Percentiles rank a stretch among this genome's conserved stretches.
phyloP scores from a whole-genome alignment of 2,113 vertebrate species.

The Neolamprologus ventralis region DNA sequence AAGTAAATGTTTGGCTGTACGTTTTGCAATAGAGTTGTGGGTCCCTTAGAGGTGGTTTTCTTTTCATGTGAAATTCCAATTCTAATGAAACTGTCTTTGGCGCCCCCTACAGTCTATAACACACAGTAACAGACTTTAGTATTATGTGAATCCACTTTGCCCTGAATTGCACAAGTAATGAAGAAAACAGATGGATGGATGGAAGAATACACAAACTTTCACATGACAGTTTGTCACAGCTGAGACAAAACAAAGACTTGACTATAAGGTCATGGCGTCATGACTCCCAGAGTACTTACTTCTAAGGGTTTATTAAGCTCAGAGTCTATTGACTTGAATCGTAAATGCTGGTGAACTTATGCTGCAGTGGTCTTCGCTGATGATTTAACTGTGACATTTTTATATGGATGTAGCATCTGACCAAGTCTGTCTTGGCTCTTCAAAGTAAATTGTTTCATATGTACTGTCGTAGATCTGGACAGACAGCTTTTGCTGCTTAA shows the following conservation, averaged over 20 bases:
- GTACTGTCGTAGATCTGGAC: not conserved
- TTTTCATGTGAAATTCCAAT: not conserved
- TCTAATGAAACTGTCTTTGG: not conserved
- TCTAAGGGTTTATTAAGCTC: not conserved
- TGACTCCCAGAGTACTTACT: not conserved
- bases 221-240: not conserved
- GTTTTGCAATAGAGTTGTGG: not conserved
- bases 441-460: not conserved
- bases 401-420: not conserved
- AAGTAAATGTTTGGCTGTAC: not conserved
- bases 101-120: not conserved
- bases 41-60: not conserved
- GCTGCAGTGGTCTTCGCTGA: not conserved
- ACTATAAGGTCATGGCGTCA: not conserved
- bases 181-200: not conserved
- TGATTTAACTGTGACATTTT: not conserved
- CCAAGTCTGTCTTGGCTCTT: not conserved
- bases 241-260: not conserved
- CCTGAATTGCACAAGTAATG: not conserved
- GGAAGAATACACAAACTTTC: not conserved
- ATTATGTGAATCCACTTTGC: not conserved
- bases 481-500: not conserved
- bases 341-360: not conserved
- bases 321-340: not conserved
- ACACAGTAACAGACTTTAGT: not conserved